Conservation (phyloP, 2,888 invertebrate genomes). For the Cosmopolites sordidus region DNA sequence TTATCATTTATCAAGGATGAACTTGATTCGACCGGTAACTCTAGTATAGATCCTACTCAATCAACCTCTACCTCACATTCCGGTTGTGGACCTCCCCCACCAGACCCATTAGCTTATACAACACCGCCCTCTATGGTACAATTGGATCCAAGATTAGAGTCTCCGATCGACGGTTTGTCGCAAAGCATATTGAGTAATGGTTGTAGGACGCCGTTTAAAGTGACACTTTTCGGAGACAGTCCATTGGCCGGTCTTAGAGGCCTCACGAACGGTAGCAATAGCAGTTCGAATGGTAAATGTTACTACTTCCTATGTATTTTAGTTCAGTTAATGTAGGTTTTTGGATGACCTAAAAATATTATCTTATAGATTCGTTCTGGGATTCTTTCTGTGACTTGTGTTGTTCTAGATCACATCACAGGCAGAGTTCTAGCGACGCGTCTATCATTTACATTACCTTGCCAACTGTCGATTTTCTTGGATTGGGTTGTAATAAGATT, state of each 20-base stretch:
- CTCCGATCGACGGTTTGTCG: slow-evolving; percentile 11
- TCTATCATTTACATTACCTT: slow-evolving; percentile 36
- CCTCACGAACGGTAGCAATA: slow-evolving; percentile 5
- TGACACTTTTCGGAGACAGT: slow-evolving; percentile 21
- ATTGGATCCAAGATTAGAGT: slow-evolving; percentile 26
- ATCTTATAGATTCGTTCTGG: slow-evolving; percentile 49
- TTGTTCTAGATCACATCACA: slow-evolving; percentile 72
- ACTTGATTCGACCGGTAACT: slow-evolving; percentile 18
- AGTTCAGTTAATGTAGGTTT: not conserved
- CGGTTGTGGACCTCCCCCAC: slow-evolving; percentile 9
- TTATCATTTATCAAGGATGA: slow-evolving; percentile 43
- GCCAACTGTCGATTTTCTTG: too few relatives aligned
- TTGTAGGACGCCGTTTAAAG: slow-evolving; percentile 13
- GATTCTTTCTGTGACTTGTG: slow-evolving; percentile 79
- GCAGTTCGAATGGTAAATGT: slow-evolving; percentile 7
- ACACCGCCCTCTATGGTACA: slow-evolving; percentile 19
- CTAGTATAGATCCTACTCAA: slow-evolving; percentile 10
- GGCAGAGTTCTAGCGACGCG: slow-evolving; percentile 92
- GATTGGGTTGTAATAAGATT: too few relatives aligned
- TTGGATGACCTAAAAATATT: too few relatives aligned
- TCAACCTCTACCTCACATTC: slow-evolving; percentile 12
- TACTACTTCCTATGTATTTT: not conserved
- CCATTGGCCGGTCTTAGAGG: slow-evolving; percentile 19
- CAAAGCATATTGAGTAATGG: slow-evolving; percentile 2
- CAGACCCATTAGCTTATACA: slow-evolving; percentile 9